These are phyloP conservation scores for Tamias sibiricus DNA, from an alignment of 2,113 vertebrate species.

Conservation along the genomic window DNA sequence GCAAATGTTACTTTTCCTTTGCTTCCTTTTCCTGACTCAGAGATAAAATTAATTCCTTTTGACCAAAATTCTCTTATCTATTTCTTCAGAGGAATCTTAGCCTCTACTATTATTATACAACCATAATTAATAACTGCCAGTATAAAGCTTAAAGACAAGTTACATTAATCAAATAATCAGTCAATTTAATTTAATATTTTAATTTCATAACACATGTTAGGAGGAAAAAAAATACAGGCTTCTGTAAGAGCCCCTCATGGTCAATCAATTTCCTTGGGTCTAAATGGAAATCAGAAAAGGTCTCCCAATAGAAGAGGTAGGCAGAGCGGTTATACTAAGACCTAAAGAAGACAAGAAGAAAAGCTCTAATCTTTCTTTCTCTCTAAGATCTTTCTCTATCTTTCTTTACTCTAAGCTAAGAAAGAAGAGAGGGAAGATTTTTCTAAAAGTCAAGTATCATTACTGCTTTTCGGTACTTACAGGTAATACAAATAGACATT, in stretches of 20 bases:
- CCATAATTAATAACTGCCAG: background rate
- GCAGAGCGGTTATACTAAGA: background rate
- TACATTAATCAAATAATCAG: background rate
- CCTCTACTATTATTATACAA: background rate
- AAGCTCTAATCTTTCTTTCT: too few relatives aligned
- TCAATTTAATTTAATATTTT: background rate
- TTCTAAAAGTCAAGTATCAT: background rate
- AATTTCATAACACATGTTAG: background rate
- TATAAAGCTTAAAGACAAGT: background rate
- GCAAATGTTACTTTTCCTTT: background rate
- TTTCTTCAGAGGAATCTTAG: conserved; percentile 23
- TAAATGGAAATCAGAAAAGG: background rate
- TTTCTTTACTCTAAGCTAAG: too few relatives aligned
- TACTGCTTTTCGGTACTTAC: too few relatives aligned
- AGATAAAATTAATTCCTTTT: conserved; percentile 28
- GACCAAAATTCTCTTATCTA: background rate
- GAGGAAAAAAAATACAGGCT: background rate
- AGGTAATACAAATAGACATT: background rate
- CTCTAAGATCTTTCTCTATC: too few relatives aligned
- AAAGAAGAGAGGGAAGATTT: too few relatives aligned
- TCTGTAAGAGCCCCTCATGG: background rate
- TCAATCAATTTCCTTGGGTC: background rate
- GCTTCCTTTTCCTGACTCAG: background rate
- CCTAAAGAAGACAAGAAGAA: background rate
- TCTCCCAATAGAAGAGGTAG: background rate